These are phyloP conservation scores for Drosophila azteca DNA, from an alignment of 1,140 invertebrate genomes.

Conservation along the genomic window DNA sequence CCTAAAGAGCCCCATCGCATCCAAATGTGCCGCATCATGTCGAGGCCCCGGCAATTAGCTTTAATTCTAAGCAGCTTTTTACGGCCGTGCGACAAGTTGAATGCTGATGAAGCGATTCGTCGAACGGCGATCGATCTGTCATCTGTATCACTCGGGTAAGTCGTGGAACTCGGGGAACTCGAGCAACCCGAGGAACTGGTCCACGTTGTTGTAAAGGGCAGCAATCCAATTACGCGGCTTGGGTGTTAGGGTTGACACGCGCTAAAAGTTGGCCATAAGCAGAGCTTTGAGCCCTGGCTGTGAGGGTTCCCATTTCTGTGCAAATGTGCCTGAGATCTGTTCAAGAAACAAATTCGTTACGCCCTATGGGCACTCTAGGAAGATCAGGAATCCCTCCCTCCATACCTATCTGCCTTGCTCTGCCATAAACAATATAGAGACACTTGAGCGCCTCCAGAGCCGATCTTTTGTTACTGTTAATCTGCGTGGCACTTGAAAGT, in stretches of 20 bases:
- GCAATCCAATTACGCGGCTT: conserved; percentile 66
- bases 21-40: conserved; percentile 67
- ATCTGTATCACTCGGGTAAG: not conserved
- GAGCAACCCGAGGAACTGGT: too few species aligned
- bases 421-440: conserved; percentile 19
- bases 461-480: conserved; percentile 62
- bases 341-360: conserved; percentile 37
- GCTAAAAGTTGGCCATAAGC: conserved; percentile 47
- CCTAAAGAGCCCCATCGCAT: conserved; percentile 19
- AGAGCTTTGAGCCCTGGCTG: not conserved
- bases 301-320: not conserved
- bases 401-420: not conserved
- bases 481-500: conserved; percentile 60
- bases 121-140: conserved; percentile 66
- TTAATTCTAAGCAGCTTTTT: conserved; percentile 79
- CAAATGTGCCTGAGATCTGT: conserved; percentile 26
- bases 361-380: conserved; percentile 28
- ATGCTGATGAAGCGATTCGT: conserved; percentile 66
- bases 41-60: conserved; percentile 73
- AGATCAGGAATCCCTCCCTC: conserved; percentile 13
- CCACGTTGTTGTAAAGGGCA: conserved; percentile 12
- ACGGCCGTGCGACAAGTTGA: conserved; percentile 64
- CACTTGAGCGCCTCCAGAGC: conserved; percentile 65
- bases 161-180: too few species aligned
- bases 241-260: conserved; percentile 53